Conservation (phyloP, 1,140 invertebrate genomes). For the Chlorops oryzae region DNA sequence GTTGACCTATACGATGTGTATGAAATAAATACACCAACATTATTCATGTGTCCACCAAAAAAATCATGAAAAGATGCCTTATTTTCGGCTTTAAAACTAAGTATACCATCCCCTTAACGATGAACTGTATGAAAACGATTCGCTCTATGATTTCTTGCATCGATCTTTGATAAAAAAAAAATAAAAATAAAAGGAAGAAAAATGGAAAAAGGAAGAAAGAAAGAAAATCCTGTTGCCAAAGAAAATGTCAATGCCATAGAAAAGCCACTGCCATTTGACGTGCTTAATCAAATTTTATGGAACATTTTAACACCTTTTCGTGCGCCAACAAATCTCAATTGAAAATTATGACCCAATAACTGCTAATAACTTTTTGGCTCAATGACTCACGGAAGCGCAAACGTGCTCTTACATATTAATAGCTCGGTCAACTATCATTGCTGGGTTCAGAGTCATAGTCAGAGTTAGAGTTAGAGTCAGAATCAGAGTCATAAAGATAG, state of each 20-base stretch:
- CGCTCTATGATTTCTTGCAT: no score
- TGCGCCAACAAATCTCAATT: slow-evolving; percentile 9
- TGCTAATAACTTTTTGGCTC: not conserved
- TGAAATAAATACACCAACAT: no score
- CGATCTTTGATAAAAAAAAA: slow-evolving; percentile 1
- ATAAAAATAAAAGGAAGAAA: not conserved
- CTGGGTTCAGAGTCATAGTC: no score
- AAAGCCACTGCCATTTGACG: not conserved
- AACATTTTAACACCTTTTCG: not conserved
- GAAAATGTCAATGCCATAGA: not conserved
- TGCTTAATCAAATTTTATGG: not conserved
- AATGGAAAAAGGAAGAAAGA: not conserved
- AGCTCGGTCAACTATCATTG: no score
- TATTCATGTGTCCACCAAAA: no score
- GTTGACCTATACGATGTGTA: no score
- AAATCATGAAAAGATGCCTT: not conserved
- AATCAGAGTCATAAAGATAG: not conserved
- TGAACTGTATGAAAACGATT: not conserved
- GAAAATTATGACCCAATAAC: slow-evolving; percentile 15
- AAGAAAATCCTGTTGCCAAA: not conserved
- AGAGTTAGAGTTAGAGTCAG: no score
- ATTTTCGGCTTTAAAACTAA: not conserved
- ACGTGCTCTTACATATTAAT: no score
- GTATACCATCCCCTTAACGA: not conserved
- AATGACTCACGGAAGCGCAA: no score